Evolutionary conservation across 2,888 invertebrate species (phyloP), one percentile per base, ranked within the genome.

Genomic region (Amphipyra berbera): DNA sequence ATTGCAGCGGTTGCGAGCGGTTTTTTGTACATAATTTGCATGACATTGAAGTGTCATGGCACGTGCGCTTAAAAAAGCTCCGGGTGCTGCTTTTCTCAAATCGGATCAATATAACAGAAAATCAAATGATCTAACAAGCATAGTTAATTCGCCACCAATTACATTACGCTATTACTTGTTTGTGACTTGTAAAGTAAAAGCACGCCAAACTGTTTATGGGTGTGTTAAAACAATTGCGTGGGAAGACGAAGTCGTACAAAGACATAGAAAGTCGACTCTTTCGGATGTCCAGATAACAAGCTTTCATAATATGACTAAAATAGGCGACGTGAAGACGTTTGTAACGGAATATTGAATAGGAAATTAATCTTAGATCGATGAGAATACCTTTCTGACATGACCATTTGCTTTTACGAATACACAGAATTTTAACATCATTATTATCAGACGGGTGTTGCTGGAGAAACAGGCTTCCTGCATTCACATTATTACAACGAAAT

Each of bases 191-290:
- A 33, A 67, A 73, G 70, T 64, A 73, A 74, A 70, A 69, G 67
- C 65, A 67, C 62, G 68, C 68, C 62, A 62, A 56, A 60, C 55
- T 64, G 59, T 64, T 60, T 72, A 72, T 73, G 82, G 78, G 69
- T 77, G 68, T 73, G 73, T 77, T 76, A 85, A 83, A 84, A 89
- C 86, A 86, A 86, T 85, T 83, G 90, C 88, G 91, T 92, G 91
- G 92, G 92, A 91, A 88, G 88, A 83, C 68, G 76, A 65, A 76
- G 73, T 81, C 63, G 76, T 75, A 89, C 86, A 87, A 88, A 88
- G 88, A 88, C 69, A 70, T 75, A 79, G 82, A 82, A 82, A 81
- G 82, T 68, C 44, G 61, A 56, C 56, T 69, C 54, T 69, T 76
- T 81, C 63, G 73, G 73, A 68, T 69, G 74, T 73, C 72, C 79